These are phyloP conservation scores for Enteromius trimaculatus DNA, from an alignment of 2,797 vertebrate genomes.

Conservation along the genomic window DNA sequence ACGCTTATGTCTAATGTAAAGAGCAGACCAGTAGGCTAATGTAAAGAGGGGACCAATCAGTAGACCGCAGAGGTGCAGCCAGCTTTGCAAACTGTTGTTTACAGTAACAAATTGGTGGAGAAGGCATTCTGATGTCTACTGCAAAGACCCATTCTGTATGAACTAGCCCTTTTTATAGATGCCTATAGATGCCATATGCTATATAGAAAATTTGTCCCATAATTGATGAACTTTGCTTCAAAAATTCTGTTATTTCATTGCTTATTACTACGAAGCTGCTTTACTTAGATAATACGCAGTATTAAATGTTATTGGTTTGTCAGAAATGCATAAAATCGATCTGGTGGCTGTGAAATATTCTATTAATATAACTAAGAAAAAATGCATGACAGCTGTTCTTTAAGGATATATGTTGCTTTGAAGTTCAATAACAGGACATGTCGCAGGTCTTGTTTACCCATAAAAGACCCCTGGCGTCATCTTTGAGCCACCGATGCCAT, in stretches of 20 bases:
- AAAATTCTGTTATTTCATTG: not conserved
- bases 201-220: not conserved
- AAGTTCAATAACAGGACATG: slow-evolving; percentile 54
- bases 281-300: not conserved
- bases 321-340: not conserved
- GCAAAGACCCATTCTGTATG: not conserved
- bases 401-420: not conserved
- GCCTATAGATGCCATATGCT: no score
- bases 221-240: not conserved
- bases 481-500: slow-evolving; percentile 6
- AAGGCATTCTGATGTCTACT: not conserved
- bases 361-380: not conserved
- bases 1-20: not conserved
- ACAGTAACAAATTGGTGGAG: not conserved
- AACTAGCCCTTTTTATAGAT: not conserved
- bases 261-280: no score
- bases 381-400: not conserved
- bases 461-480: slow-evolving; percentile 3
- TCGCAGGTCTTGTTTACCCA: slow-evolving; percentile 35
- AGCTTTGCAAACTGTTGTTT: no score
- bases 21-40: no score
- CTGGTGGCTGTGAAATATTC: not conserved
- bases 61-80: no score
- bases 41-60: no score
- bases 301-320: not conserved